Percentiles rank a stretch among this genome's conserved stretches.
These are phyloP conservation scores for Callyntrura sp. DNA, from an alignment of 2,888 invertebrate species.

Conservation along the genomic window DNA sequence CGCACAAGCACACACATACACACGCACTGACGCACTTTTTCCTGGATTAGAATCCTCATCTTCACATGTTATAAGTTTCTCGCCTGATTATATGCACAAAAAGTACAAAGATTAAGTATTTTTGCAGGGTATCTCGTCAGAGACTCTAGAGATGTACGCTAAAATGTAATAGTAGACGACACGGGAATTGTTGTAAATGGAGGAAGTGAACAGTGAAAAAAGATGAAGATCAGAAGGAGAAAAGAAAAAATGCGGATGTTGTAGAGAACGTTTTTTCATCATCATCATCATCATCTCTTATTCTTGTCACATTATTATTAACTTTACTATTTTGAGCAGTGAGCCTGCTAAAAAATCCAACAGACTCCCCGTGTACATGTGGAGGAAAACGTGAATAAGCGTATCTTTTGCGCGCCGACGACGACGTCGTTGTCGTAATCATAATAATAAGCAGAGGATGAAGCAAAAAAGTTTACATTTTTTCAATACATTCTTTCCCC, in stretches of 20 bases:
- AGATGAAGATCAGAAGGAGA: not conserved
- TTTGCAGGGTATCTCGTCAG: not conserved
- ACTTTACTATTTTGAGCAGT: not conserved
- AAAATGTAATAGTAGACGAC: not conserved
- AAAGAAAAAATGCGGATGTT: slow-evolving; percentile 32
- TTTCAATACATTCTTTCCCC: slow-evolving; percentile 24
- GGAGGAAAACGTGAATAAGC: slow-evolving; percentile 1
- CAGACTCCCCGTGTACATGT: not conserved
- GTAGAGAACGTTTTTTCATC: not conserved
- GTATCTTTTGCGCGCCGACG: not conserved
- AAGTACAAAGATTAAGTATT: not conserved
- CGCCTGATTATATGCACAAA: not conserved
- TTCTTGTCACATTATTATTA: slow-evolving; percentile 29
- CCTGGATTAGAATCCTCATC: not conserved
- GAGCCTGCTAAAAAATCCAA: too few relatives aligned
- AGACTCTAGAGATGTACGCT: not conserved
- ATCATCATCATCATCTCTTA: too few relatives aligned
- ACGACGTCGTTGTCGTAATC: not conserved
- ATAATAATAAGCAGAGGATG: not conserved
- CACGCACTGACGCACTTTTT: slow-evolving; percentile 2
- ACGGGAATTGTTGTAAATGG: slow-evolving; percentile 8
- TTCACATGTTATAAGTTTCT: not conserved
- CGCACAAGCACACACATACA: not conserved
- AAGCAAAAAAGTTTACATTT: slow-evolving; percentile 8
- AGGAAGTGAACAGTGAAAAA: not conserved